A percentile compares a stretch with the other conserved stretches of the same genome.
phyloP scores from a whole-genome alignment of 1,140 invertebrate species.

The Drosophila ananassae region DNA sequence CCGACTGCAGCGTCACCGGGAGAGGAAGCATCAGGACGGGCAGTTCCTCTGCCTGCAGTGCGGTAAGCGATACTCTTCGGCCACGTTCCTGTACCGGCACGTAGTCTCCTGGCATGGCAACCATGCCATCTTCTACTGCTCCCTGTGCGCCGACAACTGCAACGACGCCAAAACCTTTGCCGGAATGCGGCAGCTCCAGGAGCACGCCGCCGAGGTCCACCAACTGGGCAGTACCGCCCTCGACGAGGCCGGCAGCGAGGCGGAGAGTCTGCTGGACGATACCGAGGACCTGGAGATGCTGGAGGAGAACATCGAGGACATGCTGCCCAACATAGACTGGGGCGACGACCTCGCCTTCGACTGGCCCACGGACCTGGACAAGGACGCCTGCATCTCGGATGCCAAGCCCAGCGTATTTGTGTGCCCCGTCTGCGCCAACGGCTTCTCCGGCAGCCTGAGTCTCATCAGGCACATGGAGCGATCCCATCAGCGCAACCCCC shows the following conservation, averaged over 20 bases:
- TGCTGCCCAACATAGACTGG: constrained; percentile 63
- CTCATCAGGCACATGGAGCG: constrained; percentile 50
- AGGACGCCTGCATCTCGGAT: constrained; percentile 58
- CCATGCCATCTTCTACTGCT: constrained; percentile 68
- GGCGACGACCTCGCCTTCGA: constrained; percentile 65
- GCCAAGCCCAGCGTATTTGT: constrained; percentile 54
- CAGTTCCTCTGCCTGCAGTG: constrained; percentile 66
- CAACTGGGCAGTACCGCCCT: constrained; percentile 13
- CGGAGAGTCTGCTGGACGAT: constrained; percentile 50
- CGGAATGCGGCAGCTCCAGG: constrained; percentile 36
- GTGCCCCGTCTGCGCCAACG: constrained; percentile 67
- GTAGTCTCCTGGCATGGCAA: constrained; percentile 63
- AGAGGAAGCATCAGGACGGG: constrained; percentile 49
- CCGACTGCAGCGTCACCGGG: constrained; percentile 44
- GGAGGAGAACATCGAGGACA: constrained; percentile 69
- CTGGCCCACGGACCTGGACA: constrained; percentile 63
- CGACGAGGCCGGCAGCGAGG: constrained; percentile 7
- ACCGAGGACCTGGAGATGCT: constrained; percentile 69
- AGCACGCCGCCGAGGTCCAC: constrained; percentile 55
- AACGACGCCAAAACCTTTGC: constrained; percentile 60
- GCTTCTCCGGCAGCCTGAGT: constrained; percentile 59
- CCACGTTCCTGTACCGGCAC: constrained; percentile 61
- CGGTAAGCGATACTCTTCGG: constrained; percentile 57
- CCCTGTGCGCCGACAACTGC: constrained; percentile 55
- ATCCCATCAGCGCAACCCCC: constrained; percentile 33